Percentiles rank a stretch among this genome's conserved stretches.
Conservation (phyloP, 1,140 invertebrate genomes). For the Euura lappo region DNA sequence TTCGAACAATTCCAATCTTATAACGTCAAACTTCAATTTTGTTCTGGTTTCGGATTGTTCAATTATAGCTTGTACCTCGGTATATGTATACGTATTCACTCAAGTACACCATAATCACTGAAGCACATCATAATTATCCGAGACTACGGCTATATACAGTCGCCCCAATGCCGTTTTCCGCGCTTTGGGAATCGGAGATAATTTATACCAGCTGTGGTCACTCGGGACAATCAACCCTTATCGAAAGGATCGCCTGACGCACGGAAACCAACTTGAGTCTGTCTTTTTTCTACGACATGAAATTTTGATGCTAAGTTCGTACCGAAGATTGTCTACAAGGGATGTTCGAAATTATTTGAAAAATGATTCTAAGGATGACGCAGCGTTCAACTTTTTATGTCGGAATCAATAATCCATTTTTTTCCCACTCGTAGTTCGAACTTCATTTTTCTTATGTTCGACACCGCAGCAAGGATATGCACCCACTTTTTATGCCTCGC, state of each 20-base stretch:
- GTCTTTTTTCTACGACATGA: too few relatives aligned
- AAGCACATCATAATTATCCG: too few relatives aligned
- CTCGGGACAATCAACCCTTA: background rate
- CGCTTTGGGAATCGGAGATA: background rate
- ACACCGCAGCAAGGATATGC: background rate
- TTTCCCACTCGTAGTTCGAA: background rate
- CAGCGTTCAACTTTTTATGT: background rate
- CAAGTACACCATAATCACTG: too few relatives aligned
- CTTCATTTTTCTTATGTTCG: constrained; percentile 2
- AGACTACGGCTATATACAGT: background rate
- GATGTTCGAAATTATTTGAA: too few relatives aligned
- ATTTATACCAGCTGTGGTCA: background rate
- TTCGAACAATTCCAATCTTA: background rate
- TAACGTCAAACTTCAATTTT: background rate
- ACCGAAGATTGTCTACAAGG: too few relatives aligned
- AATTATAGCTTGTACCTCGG: background rate
- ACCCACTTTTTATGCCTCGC: background rate
- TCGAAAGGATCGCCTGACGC: background rate
- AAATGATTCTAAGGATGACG: background rate
- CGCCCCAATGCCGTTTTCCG: too few relatives aligned
- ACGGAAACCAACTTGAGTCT: background rate
- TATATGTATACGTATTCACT: too few relatives aligned
- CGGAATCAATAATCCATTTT: background rate
- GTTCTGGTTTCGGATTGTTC: background rate
- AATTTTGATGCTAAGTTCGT: too few relatives aligned